These are phyloP conservation scores for Plectropomus leopardus DNA, from an alignment of 2,113 vertebrate genomes.

Conservation along the genomic window DNA sequence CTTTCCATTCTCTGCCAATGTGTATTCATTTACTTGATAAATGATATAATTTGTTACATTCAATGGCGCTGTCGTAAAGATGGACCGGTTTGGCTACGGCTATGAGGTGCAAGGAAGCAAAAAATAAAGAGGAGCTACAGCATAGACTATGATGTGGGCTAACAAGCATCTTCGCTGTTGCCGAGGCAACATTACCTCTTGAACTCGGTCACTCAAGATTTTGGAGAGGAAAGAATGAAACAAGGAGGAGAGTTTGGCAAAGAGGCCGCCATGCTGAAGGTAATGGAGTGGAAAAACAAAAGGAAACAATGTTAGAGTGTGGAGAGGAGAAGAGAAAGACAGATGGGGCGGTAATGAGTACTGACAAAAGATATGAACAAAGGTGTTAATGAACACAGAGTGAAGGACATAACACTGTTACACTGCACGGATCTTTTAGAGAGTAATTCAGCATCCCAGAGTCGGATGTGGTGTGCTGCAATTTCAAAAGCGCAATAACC, in stretches of 20 bases:
- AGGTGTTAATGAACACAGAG: conserved; percentile 41
- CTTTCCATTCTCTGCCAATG: conserved; percentile 31
- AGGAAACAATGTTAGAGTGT: conserved; percentile 70
- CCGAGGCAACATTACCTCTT: conserved; percentile 86
- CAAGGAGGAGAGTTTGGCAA: conserved; percentile 88
- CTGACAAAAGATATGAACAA: conserved; percentile 25
- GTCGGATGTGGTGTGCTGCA: neutral
- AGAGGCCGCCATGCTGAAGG: conserved; percentile 86
- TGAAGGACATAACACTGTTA: conserved; percentile 18
- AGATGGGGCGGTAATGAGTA: conserved; percentile 45
- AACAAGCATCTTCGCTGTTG: conserved; percentile 55
- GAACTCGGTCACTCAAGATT: conserved; percentile 78
- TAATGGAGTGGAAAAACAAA: conserved; percentile 68
- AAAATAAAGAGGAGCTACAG: conserved; percentile 49
- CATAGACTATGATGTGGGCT: conserved; percentile 26
- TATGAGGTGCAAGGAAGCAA: conserved; percentile 23
- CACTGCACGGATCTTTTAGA: neutral
- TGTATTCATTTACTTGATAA: conserved; percentile 47
- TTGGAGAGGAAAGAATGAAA: conserved; percentile 87
- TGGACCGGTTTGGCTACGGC: conserved; percentile 35
- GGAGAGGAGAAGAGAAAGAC: conserved; percentile 29
- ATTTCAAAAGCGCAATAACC: neutral
- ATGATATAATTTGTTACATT: conserved; percentile 55
- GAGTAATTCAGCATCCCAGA: neutral
- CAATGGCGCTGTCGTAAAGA: conserved; percentile 31